Conservation (phyloP, 1,140 invertebrate species). For the Nephila pilipes region DNA sequence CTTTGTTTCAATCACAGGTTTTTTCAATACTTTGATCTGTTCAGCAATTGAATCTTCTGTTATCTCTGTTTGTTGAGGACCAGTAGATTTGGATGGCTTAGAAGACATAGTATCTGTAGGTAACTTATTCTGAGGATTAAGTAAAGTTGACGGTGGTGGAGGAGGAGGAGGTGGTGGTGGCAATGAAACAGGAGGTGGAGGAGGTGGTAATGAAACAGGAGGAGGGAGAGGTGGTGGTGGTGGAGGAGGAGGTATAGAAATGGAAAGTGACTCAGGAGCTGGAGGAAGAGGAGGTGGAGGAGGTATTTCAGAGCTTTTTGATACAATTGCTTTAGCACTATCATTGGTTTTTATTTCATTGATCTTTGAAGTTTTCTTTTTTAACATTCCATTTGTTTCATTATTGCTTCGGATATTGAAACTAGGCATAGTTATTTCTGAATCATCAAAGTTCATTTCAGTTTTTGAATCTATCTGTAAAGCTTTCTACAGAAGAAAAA, state of each 20-base stretch:
- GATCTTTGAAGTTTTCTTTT: neutral
- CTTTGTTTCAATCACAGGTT: neutral
- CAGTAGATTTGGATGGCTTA: neutral
- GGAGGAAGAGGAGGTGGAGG: neutral
- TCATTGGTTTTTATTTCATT: neutral
- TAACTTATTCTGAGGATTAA: neutral
- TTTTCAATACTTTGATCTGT: conserved; percentile 54
- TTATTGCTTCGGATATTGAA: neutral
- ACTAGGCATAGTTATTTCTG: conserved; percentile 4
- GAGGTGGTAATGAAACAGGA: conserved; percentile 32
- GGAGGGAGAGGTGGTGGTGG: neutral
- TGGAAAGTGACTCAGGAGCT: neutral
- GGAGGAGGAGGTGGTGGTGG: conserved; percentile 35
- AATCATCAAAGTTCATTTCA: neutral
- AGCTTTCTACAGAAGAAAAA: conserved; percentile 34
- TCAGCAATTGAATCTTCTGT: conserved; percentile 34
- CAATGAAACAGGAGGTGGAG: neutral
- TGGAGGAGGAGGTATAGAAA: neutral
- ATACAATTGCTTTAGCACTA: neutral
- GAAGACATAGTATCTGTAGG: neutral
- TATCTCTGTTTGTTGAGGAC: neutral
- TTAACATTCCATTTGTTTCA: neutral
- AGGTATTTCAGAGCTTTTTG: neutral
- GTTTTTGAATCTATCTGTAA: conserved; percentile 13
- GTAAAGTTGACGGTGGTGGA: conserved; percentile 8